These are phyloP conservation scores for Orthosia gothica DNA, from an alignment of 2,888 invertebrate genomes.

Conservation along the genomic window DNA sequence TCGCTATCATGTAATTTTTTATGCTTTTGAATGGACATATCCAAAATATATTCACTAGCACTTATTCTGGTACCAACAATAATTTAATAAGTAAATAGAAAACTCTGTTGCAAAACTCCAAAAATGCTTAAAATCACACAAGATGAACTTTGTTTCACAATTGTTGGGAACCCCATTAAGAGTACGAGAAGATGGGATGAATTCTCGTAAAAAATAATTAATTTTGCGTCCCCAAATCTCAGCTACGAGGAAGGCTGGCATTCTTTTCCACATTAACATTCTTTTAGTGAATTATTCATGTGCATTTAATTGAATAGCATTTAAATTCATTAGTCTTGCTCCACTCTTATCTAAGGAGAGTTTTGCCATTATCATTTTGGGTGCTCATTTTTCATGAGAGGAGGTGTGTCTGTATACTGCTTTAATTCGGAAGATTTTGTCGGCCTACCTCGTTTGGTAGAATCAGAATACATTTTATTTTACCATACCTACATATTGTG, in stretches of 20 bases:
- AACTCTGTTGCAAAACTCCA: neutral
- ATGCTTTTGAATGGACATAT: neutral
- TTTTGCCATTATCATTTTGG: constrained; percentile 68
- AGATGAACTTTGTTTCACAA: constrained; percentile 56
- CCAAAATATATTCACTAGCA: neutral
- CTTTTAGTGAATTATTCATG: constrained; percentile 88
- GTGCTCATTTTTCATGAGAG: constrained; percentile 65
- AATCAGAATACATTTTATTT: neutral
- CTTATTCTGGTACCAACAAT: neutral
- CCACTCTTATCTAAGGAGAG: constrained; percentile 69
- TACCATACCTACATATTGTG: no score
- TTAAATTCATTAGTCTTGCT: constrained; percentile 86
- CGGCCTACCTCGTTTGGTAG: constrained; percentile 4
- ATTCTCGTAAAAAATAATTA: constrained; percentile 80
- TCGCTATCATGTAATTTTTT: no score
- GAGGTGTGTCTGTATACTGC: constrained; percentile 46
- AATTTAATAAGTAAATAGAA: constrained; percentile 12
- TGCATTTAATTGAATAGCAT: constrained; percentile 89
- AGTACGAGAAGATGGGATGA: constrained; percentile 56
- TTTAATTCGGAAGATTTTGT: constrained; percentile 39
- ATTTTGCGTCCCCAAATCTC: constrained; percentile 82
- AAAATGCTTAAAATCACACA: constrained; percentile 26
- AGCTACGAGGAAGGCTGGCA: constrained; percentile 78
- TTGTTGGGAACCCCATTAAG: constrained; percentile 60
- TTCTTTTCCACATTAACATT: constrained; percentile 87